A percentile compares a stretch with the other conserved stretches of the same genome.
Evolutionary conservation across 2,888 invertebrate species (phyloP).

Genomic region (Serripes groenlandicus): DNA sequence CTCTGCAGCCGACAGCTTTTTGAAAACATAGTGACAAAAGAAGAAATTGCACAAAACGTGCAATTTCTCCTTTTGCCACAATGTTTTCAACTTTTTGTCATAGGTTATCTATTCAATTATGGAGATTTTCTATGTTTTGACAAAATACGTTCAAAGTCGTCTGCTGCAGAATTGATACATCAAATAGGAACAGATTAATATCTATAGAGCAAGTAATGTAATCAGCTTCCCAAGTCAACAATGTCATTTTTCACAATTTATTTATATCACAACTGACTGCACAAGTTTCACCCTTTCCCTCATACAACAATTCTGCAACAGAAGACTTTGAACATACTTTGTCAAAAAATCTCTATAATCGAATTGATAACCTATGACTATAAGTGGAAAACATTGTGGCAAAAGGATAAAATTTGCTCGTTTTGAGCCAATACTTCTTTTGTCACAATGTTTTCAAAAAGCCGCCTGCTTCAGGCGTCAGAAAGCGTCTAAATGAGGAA

Average conservation of each 20-base stretch:
- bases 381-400: background rate
- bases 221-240: too few relatives aligned
- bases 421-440: background rate
- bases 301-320: too few relatives aligned
- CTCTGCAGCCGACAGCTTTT: background rate
- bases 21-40: background rate
- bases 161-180: too few relatives aligned
- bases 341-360: too few relatives aligned
- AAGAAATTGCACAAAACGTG: background rate
- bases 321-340: too few relatives aligned
- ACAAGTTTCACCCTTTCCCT: too few relatives aligned
- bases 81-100: background rate
- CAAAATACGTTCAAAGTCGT: too few relatives aligned
- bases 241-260: background rate
- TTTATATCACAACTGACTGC: slow-evolving; percentile 1
- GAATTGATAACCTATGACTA: too few relatives aligned
- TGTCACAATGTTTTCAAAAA: background rate
- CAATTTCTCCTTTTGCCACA: background rate
- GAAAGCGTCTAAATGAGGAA: background rate
- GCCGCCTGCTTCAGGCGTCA: background rate
- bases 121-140: too few relatives aligned
- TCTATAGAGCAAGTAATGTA: too few relatives aligned
- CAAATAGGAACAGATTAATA: too few relatives aligned
- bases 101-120: too few relatives aligned
- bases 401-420: background rate